Base-by-base conservation (phyloP, 2,113 vertebrate species). In the Buteo buteo region DNA sequence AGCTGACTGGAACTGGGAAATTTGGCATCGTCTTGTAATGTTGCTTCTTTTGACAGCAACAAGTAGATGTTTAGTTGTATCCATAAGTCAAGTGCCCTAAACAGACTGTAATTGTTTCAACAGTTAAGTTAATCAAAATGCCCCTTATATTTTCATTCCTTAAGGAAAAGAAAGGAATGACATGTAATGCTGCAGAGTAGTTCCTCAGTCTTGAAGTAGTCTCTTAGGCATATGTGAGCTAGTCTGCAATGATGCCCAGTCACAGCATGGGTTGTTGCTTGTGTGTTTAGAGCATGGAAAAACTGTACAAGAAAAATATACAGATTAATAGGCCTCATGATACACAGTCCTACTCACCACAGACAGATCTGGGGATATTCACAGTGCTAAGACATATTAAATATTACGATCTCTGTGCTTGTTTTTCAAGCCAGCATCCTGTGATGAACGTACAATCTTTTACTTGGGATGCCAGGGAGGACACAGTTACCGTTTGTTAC, bases 231-330 rank as follows among this genome's bases (percentile, higher is more conserved):
- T 21, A 3, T 0, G 9, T 11, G 57, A 83, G 26, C 71, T 44
- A 10, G 34, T 16, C 59, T 59, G 66, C 40, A 3, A 1, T 0
- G 2, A 32, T 5, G 42, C 44, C 34, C 14, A 25, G 49, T 18
- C 77, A 16, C 42, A 65, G 83, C 52, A 55, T 4, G 5, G 42
- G 25, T 7, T 66, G 36, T 42, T 5, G 10, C 22, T 62, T 70
- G 40, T n/a, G 3, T 9, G 17, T 29, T 13, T 12, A 38, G 15
- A 18, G 47, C 18, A 4, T 29, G 66, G 86, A 38, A 64, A 71
- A 42, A 5, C 10, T 4, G 3, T 38, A 5, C 1, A 20, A 21
- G 55, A 81, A 77, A 40, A 73, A 34, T 2, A 49, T 1, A 13
- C 10, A 21, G 47, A 71, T 59, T 16, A 65, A 17, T 17, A 38